These are phyloP conservation scores for Galeruca laticollis DNA, from an alignment of 2,888 invertebrate genomes.

Conservation along the genomic window DNA sequence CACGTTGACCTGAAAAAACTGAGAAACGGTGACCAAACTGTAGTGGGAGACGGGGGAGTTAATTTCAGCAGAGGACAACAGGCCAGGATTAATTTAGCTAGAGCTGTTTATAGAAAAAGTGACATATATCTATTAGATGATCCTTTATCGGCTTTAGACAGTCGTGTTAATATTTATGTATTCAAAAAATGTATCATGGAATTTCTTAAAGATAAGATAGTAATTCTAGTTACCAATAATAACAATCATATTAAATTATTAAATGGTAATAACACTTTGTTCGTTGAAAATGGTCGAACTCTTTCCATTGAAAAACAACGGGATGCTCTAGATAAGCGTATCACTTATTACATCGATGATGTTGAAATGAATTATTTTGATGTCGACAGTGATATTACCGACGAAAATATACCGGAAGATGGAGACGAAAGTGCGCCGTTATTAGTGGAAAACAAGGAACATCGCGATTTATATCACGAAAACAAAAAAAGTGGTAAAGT, in stretches of 20 bases:
- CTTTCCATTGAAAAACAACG: conserved; percentile 48
- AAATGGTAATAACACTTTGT: conserved; percentile 51
- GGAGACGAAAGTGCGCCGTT: conserved; percentile 36
- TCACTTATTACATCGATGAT: conserved; percentile 55
- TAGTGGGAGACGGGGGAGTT: conserved; percentile 75
- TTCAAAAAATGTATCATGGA: conserved; percentile 56
- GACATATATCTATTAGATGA: conserved; percentile 60
- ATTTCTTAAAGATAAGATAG: conserved; percentile 57
- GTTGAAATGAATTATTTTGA: conserved; percentile 41
- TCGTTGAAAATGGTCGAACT: conserved; percentile 52
- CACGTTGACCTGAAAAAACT: conserved; percentile 68
- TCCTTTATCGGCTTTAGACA: conserved; percentile 56
- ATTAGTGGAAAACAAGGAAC: conserved; percentile 27
- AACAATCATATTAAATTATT: conserved; percentile 53
- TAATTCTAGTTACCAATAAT: conserved; percentile 57
- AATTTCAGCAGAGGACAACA: conserved; percentile 73
- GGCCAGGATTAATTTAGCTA: conserved; percentile 58
- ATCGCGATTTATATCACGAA: conserved; percentile 54
- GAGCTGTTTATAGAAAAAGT: conserved; percentile 57
- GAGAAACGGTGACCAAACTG: conserved; percentile 65
- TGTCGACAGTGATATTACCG: conserved; percentile 41
- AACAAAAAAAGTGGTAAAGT: conserved; percentile 56
- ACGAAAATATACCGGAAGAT: conserved; percentile 37
- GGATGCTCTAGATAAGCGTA: conserved; percentile 51
- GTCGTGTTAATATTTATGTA: conserved; percentile 52